Base-by-base conservation (phyloP, 2,113 vertebrate species). In the Notarius quadriscutis region DNA sequence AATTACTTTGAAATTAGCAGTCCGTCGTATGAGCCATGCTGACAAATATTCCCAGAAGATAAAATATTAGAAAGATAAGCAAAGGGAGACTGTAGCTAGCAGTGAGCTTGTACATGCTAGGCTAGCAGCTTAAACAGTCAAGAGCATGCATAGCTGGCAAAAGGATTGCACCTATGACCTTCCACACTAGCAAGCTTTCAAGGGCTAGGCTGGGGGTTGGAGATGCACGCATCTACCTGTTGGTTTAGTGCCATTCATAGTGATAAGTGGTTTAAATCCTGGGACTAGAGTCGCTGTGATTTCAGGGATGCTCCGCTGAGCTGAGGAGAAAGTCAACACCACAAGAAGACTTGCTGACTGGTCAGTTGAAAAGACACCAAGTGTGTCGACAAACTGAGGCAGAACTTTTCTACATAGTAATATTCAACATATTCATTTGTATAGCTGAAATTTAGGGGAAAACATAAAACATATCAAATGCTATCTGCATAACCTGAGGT, bases 221-320 rank as follows among this genome's bases (percentile, higher is more conserved):
- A 83, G 78, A 87, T 86, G 86, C 51, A 82, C 55, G 53, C 79
- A 84, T 86, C 87, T 91, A 90, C 89, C 89, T 91, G 88, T 75
- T 88, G 90, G 82, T 89, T 86, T 90, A 85, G 90, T 83, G 88
- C 89, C 90, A 84, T 91, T 91, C 83, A 89, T 69, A 88, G 82
- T 72, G 83, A 83, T 69, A 80, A 85, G 81, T 74, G 89, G 84
- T 72, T 83, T 89, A 84, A 75, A 51, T 84, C 80, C 88, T 62
- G 84, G 86, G 53, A 87, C 65, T 83, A 88, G 53, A 88, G 86
- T 84, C 51, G 75, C 63, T 50, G 84, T 86, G 67, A 88, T 88
- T 83, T 84, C 67, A 22, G 89, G 88, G 41, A 65, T 88, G 83
- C 58, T 90, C 87, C 84, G 87, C 55, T 86, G 90, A 91, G 89